Base-by-base conservation (phyloP, 23 tunicate genomes). In the Oikopleura albicans region DNA sequence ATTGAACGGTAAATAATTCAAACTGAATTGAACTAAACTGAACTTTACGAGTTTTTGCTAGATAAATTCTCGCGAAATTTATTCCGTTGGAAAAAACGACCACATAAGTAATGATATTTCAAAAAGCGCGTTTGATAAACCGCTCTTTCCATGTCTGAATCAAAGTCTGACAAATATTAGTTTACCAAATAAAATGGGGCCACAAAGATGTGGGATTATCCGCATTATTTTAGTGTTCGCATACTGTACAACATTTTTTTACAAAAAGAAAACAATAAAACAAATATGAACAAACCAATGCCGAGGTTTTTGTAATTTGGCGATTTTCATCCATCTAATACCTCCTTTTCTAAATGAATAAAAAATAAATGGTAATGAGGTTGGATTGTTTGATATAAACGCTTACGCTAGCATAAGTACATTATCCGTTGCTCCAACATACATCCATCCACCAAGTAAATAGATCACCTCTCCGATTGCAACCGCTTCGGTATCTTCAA, bases 281-380 rank as follows among this genome's bases (percentile, higher is more conserved):
- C 2, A 31, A 2, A 71, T 12, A 16, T 12, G 28, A 12, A 2
- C 79, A 71, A 22, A 71, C 79, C 79, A 71, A 71, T 71, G 79
- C 31, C 79, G 27, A 4, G 79, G 34, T 12, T 29, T 16, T 71
- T 71, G 79, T 4, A 71, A 37, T 37, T 71, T 71, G 27, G 79
- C 79, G 37, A 71, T 71, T 29, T 71, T 71, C 79, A 71, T 71
- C 79, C 79, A 71, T 2, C 79, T 34, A 71, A 71, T 71, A 12
- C 79, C 79, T 16, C 79, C 79, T 2, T 71, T 4, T 29, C 79
- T 71, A 16, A 71, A 71, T 49, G 22, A 49, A 49, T n/a, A n/a
- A n/a, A n/a, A n/a, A n/a, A n/a, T n/a, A n/a, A n/a, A n/a, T n/a
- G n/a, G n/a, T n/a, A n/a, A n/a, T n/a, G n/a, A n/a, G n/a, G n/a